Evolutionary conservation across 1,140 invertebrate genomes (phyloP).

Genomic region (Notospermus geniculatus): DNA sequence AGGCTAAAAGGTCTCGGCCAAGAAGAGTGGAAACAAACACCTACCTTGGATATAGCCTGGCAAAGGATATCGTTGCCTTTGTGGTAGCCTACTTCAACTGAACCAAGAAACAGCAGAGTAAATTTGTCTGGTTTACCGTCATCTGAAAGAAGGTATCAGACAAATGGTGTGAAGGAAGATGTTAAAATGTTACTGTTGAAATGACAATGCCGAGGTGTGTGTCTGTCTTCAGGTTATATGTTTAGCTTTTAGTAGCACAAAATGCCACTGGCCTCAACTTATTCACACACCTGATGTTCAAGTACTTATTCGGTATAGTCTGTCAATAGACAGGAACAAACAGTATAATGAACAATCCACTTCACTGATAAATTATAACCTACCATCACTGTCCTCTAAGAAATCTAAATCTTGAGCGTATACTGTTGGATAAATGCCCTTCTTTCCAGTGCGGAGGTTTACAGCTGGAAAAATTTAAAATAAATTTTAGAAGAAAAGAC

Average conservation of each 20-base stretch:
- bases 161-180: too few relatives aligned
- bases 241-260: too few relatives aligned
- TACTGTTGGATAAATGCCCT: constrained; percentile 94
- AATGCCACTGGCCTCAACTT: too few relatives aligned
- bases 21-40: background rate
- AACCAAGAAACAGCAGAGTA: constrained; percentile 89
- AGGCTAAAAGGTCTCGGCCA: background rate
- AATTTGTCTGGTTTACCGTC: constrained; percentile 62
- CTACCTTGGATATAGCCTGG: constrained; percentile 62
- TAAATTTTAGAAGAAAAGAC: background rate
- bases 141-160: too few relatives aligned
- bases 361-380: constrained; percentile 32
- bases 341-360: too few relatives aligned
- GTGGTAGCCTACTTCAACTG: constrained; percentile 89
- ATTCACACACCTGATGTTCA: too few relatives aligned
- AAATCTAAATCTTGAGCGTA: constrained; percentile 96
- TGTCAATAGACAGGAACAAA: too few relatives aligned
- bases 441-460: constrained; percentile 85
- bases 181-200: too few relatives aligned
- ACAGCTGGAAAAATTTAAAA: constrained; percentile 66
- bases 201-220: too few relatives aligned
- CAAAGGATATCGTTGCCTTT: constrained; percentile 70
- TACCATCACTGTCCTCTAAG: constrained; percentile 84
- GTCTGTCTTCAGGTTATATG: too few relatives aligned
- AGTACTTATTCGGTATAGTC: too few relatives aligned